Conservation (phyloP, 2,888 invertebrate genomes). For the Troides helena region DNA sequence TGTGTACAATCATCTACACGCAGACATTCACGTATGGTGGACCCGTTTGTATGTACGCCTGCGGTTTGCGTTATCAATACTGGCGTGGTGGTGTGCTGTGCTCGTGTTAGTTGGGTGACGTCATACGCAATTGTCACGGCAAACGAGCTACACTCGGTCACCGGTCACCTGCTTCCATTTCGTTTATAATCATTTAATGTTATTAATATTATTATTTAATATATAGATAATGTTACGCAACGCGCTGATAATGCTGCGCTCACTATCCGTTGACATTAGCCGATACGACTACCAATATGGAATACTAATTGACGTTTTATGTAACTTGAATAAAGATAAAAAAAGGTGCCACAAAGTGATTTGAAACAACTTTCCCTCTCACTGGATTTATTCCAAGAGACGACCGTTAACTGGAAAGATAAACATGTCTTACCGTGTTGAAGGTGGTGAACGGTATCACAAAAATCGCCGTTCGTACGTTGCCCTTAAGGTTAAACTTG, state of each 20-base stretch:
- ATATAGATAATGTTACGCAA: slow-evolving; percentile 1
- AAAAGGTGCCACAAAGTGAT: slow-evolving; percentile 2
- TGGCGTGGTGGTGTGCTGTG: slow-evolving; percentile 31
- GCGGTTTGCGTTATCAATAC: slow-evolving; percentile 59
- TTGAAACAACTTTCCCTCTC: slow-evolving; percentile 60
- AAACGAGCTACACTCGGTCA: slow-evolving; percentile 66
- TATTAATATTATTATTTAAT: slow-evolving; percentile 6
- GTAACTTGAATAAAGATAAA: background rate
- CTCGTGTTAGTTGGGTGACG: slow-evolving; percentile 58
- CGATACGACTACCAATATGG: background rate
- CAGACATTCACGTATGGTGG: slow-evolving; percentile 14
- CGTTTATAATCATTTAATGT: slow-evolving; percentile 41
- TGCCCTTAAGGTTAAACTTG: background rate
- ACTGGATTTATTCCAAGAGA: slow-evolving; percentile 66
- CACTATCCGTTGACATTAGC: background rate
- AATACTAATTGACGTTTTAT: background rate
- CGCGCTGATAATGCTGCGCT: background rate
- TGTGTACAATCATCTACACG: slow-evolving; percentile 3
- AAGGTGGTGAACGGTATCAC: background rate
- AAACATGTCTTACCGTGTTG: background rate
- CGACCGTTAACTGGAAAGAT: background rate
- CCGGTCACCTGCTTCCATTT: slow-evolving; percentile 46
- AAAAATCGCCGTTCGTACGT: background rate
- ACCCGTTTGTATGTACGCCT: slow-evolving; percentile 43
- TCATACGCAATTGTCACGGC: slow-evolving; percentile 75